A percentile compares a stretch with the other conserved stretches of the same genome.
phyloP scores from a whole-genome alignment of 2,113 vertebrate genomes.

The Toxotes chatareus region DNA sequence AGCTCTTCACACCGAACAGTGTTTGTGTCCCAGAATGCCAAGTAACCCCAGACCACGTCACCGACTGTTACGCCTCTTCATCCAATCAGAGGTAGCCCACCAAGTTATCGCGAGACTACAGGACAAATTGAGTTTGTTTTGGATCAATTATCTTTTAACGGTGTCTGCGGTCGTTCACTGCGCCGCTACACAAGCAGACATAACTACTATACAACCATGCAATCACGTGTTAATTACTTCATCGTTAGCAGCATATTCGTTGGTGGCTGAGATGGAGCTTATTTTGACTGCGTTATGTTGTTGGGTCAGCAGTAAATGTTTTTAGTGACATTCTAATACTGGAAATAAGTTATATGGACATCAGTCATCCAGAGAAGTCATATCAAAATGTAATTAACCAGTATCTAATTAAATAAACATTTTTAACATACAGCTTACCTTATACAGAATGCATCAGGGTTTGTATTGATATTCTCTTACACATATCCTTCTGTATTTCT shows the following conservation, averaged over 20 bases:
- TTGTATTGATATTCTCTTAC: neutral
- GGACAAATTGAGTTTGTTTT: constrained; percentile 45
- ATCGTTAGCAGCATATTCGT: neutral
- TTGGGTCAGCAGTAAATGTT: no score
- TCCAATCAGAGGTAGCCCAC: constrained; percentile 52
- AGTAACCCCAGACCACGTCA: constrained; percentile 74
- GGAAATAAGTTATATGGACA: neutral
- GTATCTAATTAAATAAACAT: neutral
- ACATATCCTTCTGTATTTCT: constrained; percentile 16
- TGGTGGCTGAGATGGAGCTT: no score
- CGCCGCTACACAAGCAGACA: constrained; percentile 18
- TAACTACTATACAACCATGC: neutral
- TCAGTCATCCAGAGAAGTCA: neutral
- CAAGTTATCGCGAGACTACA: constrained; percentile 68
- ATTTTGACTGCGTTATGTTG: no score
- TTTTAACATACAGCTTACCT: neutral
- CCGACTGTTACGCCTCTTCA: neutral
- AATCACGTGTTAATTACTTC: neutral
- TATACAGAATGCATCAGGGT: no score
- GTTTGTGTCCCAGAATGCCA: constrained; percentile 87
- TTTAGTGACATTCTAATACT: neutral
- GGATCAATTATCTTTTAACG: neutral
- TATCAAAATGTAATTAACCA: neutral
- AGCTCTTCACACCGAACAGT: constrained; percentile 69
- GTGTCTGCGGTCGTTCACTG: neutral